Conservation (phyloP, 2,888 invertebrate species). For the Agrotis exclamationis region DNA sequence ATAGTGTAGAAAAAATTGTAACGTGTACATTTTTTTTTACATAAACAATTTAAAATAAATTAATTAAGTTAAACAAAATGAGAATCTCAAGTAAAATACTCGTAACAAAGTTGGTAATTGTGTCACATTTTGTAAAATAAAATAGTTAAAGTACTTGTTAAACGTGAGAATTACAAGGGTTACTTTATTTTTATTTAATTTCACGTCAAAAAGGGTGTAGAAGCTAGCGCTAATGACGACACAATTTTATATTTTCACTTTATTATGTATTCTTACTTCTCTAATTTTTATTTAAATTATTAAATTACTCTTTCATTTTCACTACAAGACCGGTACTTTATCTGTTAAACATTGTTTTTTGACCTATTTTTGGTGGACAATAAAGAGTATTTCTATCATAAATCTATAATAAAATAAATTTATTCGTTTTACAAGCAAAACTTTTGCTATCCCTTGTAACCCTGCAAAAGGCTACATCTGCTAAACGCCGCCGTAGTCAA, state of each 20-base stretch:
- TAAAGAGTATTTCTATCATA: constrained; percentile 6
- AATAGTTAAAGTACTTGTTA: neutral
- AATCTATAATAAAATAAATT: neutral
- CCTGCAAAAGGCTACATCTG: constrained; percentile 28
- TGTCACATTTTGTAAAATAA: constrained; percentile 9
- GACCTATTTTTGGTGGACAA: neutral
- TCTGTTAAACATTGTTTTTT: neutral
- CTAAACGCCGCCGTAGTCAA: constrained; percentile 45
- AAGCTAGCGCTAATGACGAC: neutral
- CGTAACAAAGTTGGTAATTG: neutral
- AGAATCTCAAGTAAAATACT: neutral
- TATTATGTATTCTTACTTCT: neutral
- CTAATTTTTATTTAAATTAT: neutral
- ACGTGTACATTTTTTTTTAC: too few relatives aligned
- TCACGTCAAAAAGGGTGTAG: neutral
- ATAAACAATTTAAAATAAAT: neutral
- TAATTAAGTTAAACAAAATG: neutral
- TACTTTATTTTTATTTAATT: neutral
- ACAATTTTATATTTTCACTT: neutral
- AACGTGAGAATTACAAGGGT: neutral
- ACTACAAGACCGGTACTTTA: neutral
- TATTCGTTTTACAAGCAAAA: constrained; percentile 27
- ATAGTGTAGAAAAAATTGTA: too few relatives aligned
- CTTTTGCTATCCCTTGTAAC: constrained; percentile 22
- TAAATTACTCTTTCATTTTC: neutral